These are phyloP conservation scores for Rhinichthys osculus DNA, from an alignment of 2,797 vertebrate species.

Conservation along the genomic window DNA sequence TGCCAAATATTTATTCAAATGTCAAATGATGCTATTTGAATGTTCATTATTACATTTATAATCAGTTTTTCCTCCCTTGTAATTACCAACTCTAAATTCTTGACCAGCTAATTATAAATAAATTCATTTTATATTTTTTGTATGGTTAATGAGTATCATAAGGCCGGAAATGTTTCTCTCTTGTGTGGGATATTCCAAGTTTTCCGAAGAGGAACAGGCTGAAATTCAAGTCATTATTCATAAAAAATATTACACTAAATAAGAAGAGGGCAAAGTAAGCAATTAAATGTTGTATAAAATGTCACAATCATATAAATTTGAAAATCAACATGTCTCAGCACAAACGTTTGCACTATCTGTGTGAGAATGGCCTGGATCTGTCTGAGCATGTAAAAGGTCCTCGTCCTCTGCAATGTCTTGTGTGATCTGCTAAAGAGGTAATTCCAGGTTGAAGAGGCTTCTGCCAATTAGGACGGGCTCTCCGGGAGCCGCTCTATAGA, in stretches of 20 bases:
- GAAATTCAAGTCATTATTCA: background rate
- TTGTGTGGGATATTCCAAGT: background rate
- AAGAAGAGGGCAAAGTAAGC: background rate
- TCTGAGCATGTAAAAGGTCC: conserved; percentile 18
- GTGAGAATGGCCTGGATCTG: background rate
- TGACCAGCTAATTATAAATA: no score
- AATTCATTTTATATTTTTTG: no score
- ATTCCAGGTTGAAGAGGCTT: conserved; percentile 63
- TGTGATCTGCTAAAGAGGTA: conserved; percentile 60
- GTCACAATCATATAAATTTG: background rate
- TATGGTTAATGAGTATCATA: background rate
- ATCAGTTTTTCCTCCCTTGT: background rate
- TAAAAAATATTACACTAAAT: background rate
- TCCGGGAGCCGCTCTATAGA: conserved; percentile 57
- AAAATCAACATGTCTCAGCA: background rate
- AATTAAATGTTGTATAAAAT: background rate
- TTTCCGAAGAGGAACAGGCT: background rate
- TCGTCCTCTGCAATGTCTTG: conserved; percentile 46
- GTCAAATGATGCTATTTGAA: background rate
- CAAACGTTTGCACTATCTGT: background rate
- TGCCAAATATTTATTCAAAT: background rate
- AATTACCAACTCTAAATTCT: background rate
- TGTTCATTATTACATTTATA: background rate
- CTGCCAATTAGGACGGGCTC: conserved; percentile 64
- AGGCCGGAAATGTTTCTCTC: background rate